A percentile compares a stretch with the other conserved stretches of the same genome.
Evolutionary conservation across 1,140 invertebrate species (phyloP).

Genomic region (Hycleus cichorii): DNA sequence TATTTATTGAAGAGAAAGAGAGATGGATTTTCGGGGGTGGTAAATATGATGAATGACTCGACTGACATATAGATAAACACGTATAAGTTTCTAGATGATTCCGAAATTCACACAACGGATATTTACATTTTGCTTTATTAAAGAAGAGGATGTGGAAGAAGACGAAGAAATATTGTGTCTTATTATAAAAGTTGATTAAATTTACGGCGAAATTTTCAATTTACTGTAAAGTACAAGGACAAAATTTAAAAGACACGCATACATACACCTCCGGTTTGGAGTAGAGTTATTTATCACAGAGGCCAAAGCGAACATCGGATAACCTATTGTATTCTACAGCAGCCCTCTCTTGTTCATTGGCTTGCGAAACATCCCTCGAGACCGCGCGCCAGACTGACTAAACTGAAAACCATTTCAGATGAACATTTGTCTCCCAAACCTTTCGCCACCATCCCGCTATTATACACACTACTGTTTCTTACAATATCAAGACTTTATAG

Average conservation of each 20-base stretch:
- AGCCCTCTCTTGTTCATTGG: conserved; percentile 13
- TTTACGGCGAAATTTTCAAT: no score
- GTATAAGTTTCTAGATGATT: not conserved
- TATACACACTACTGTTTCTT: not conserved
- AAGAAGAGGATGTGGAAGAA: no score
- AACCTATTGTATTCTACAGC: conserved; percentile 11
- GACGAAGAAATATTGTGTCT: no score
- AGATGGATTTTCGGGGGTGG: not conserved
- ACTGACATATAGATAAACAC: not conserved
- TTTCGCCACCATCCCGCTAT: conserved; percentile 6
- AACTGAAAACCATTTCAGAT: conserved; percentile 20
- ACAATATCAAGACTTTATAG: not conserved
- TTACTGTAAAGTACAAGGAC: no score
- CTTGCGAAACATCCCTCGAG: conserved; percentile 16
- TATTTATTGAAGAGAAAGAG: not conserved
- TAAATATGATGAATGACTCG: no score
- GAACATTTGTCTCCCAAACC: conserved; percentile 19
- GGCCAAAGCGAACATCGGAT: conserved; percentile 12
- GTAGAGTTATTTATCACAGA: conserved; percentile 5
- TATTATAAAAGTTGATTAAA: no score
- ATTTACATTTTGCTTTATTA: no score
- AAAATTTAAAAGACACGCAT: no score
- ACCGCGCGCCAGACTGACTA: conserved; percentile 18
- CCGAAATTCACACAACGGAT: no score
- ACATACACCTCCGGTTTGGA: no score